Conservation (phyloP, 2,888 invertebrate genomes). For the Pachliopta kotzebuea region DNA sequence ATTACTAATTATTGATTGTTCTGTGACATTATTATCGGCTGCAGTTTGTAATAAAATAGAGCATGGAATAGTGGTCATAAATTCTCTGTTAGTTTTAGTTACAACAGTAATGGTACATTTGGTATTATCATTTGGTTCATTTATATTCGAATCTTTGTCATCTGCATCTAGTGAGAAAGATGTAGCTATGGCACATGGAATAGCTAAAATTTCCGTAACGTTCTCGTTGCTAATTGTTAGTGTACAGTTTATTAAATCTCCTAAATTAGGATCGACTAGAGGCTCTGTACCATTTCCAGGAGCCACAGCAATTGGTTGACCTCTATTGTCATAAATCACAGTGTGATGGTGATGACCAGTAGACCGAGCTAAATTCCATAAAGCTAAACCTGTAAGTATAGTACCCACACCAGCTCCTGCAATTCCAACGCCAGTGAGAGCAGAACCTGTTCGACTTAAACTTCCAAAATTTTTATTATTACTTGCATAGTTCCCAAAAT, state of each 20-base stretch:
- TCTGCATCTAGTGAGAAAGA: constrained; percentile 73
- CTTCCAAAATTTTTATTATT: constrained; percentile 54
- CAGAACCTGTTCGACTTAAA: constrained; percentile 56
- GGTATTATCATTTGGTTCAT: constrained; percentile 55
- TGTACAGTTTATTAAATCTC: constrained; percentile 70
- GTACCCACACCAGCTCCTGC: constrained; percentile 74
- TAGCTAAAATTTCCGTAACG: constrained; percentile 67
- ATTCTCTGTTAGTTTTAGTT: constrained; percentile 65
- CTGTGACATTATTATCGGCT: constrained; percentile 74
- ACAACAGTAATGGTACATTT: constrained; percentile 71
- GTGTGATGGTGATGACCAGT: constrained; percentile 67
- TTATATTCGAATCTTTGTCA: constrained; percentile 53
- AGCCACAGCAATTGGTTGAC: constrained; percentile 68
- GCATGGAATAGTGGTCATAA: constrained; percentile 73
- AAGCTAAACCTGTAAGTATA: constrained; percentile 69
- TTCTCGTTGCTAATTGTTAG: constrained; percentile 64
- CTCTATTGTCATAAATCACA: constrained; percentile 72
- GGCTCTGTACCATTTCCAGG: constrained; percentile 56
- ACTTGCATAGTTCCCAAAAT: constrained; percentile 63
- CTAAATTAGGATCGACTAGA: constrained; percentile 59
- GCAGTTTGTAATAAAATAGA: constrained; percentile 68
- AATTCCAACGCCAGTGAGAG: constrained; percentile 66
- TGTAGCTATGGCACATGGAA: constrained; percentile 75
- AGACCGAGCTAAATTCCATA: constrained; percentile 75
- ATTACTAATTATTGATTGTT: constrained; percentile 49